Evolutionary conservation across 2,797 vertebrate species (phyloP).

Genomic region (Coranthus polyacanthus): DNA sequence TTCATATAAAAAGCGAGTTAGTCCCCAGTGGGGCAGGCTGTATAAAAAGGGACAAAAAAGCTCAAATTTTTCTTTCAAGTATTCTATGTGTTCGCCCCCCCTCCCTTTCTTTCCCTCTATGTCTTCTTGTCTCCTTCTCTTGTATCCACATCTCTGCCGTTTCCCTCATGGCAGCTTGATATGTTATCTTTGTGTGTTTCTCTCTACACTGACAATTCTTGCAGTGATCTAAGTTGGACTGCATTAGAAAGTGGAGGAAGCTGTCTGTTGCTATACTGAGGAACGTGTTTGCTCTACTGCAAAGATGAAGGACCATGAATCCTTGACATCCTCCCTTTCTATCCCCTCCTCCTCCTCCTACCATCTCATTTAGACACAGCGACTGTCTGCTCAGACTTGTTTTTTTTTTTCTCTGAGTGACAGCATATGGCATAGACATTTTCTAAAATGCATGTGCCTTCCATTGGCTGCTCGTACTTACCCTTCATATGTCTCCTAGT

Average conservation of each 20-base stretch:
- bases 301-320: slow-evolving; percentile 99
- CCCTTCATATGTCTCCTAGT: slow-evolving; percentile 64
- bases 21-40: slow-evolving; percentile 91
- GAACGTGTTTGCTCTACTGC: slow-evolving; percentile 99
- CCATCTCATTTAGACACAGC: slow-evolving; percentile 98
- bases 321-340: slow-evolving; percentile 95
- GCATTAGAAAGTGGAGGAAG: slow-evolving; percentile 99
- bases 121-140: slow-evolving; percentile 60
- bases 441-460: slow-evolving; percentile 80
- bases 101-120: slow-evolving; percentile 46
- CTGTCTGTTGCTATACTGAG: slow-evolving; percentile 99
- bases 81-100: slow-evolving; percentile 77
- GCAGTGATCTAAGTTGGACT: slow-evolving; percentile 99
- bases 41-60: slow-evolving; percentile 86
- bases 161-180: slow-evolving; percentile 94
- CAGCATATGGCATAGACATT: slow-evolving; percentile 94
- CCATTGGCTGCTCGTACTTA: slow-evolving; percentile 71
- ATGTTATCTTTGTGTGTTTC: slow-evolving; percentile 99
- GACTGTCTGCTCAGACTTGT: slow-evolving; percentile 96
- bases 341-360: slow-evolving; percentile 86
- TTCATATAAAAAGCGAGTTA: slow-evolving; percentile 92
- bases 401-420: slow-evolving; percentile 92
- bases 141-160: slow-evolving; percentile 73
- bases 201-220: slow-evolving; percentile 96
- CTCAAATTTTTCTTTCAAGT: slow-evolving; percentile 90